Evolutionary conservation across 2,113 vertebrate species (phyloP).

Genomic region (Fregata magnificens): DNA sequence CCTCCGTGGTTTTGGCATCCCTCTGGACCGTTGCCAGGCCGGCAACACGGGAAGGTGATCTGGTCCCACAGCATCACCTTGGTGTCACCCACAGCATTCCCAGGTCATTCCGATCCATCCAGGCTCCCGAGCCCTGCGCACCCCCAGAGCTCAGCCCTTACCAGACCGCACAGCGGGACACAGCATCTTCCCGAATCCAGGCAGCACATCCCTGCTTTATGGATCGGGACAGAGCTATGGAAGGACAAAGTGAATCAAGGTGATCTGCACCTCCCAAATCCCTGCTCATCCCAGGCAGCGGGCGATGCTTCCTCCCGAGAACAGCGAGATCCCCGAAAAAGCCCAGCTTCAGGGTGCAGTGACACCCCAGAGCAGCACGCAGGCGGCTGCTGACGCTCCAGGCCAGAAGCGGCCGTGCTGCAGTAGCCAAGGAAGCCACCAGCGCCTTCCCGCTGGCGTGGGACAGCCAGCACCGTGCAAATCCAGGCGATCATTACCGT

Average conservation of each 20-base stretch:
- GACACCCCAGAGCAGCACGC: neutral
- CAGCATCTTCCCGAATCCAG: fast-evolving
- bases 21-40: neutral
- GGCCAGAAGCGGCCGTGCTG: neutral
- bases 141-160: neutral
- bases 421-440: neutral
- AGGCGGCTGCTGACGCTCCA: neutral
- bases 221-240: fast-evolving
- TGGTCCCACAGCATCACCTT: fast-evolving
- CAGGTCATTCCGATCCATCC: neutral
- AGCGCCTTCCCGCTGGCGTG: fast-evolving
- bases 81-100: fast-evolving
- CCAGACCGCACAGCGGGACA: fast-evolving
- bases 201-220: fast-evolving
- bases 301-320: neutral
- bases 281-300: neutral
- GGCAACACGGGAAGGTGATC: fast-evolving
- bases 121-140: fast-evolving
- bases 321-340: fast-evolving
- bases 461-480: fast-evolving
- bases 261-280: neutral
- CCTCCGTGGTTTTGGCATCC: fast-evolving
- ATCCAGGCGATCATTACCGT: too few relatives aligned
- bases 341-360: fast-evolving
- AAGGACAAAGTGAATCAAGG: fast-evolving